Base-by-base conservation (phyloP, 1,140 invertebrate species). In the Ceratosolen solmsi region DNA sequence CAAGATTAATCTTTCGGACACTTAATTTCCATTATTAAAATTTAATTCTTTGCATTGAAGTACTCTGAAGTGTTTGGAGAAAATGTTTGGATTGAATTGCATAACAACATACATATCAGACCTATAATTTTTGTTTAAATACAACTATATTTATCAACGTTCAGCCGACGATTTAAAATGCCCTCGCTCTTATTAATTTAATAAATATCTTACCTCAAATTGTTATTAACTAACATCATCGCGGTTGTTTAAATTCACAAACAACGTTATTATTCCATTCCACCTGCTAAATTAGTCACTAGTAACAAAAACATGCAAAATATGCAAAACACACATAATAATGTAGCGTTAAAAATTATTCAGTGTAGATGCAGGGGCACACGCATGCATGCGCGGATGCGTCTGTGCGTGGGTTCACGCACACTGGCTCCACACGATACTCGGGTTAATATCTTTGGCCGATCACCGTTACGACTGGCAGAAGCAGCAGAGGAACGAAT, bases 381-480 rank as follows among this genome's bases (percentile, higher is more conserved):
- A 38, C 68, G 72, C 73, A 65, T 58, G 58, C 38, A 49, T 20
- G 49, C 20, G 22, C 25, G 9, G 2, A n/a, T n/a, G n/a, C n/a
- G n/a, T n/a, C n/a, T n/a, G n/a, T n/a, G n/a, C n/a, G n/a, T n/a
- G n/a, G n/a, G n/a, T n/a, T n/a, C n/a, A n/a, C n/a, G n/a, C n/a
- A n/a, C n/a, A n/a, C n/a, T n/a, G n/a, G n/a, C n/a, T n/a, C n/a
- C n/a, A n/a, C n/a, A 46, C 79, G 38, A 33, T 56, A 33, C 76
- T 82, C 73, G 30, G 79, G 84, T 84, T 86, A 86, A 85, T 83
- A 81, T 80, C 84, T 84, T 56, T 80, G 80, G 84, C 84, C 86
- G 84, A 89, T 89, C 86, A 89, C 89, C 89, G 89, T 90, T 89
- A 90, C 84, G 65, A 81, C 4, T 17, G 25, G 63, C 71, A 54